Evolutionary conservation across 2,797 vertebrate genomes (phyloP).

Genomic region (Xiphorhynchus erythropygius): DNA sequence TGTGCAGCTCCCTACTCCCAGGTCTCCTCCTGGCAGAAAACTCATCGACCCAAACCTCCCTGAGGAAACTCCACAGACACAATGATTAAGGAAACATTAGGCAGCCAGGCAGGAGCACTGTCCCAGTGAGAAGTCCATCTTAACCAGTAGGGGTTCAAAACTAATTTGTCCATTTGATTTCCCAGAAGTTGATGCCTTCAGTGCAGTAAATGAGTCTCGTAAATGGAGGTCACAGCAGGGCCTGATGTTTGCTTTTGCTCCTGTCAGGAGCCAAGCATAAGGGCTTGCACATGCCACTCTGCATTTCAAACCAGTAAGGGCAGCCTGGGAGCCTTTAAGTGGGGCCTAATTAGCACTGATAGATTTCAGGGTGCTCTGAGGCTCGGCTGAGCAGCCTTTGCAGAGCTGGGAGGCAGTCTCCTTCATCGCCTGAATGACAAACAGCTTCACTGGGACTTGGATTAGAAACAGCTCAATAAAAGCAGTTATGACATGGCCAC

Average conservation of each 20-base stretch:
- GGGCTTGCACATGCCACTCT: conserved; percentile 30
- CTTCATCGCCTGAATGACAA: conserved; percentile 59
- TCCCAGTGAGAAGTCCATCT: conserved; percentile 57
- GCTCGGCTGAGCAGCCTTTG: conserved; percentile 23
- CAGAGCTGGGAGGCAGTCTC: conserved; percentile 39
- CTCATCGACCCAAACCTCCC: background rate
- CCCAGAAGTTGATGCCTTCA: conserved; percentile 52
- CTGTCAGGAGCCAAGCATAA: conserved; percentile 49
- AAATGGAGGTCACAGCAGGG: conserved; percentile 66
- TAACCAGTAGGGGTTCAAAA: conserved; percentile 50
- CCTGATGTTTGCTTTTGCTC: conserved; percentile 48
- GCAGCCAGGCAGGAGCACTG: background rate
- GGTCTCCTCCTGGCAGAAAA: background rate
- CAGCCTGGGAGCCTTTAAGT: conserved; percentile 55
- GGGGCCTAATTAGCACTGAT: conserved; percentile 65
- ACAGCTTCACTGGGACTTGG: conserved; percentile 16
- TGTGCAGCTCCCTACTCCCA: background rate
- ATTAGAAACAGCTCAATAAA: conserved; percentile 39
- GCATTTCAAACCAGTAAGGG: conserved; percentile 32
- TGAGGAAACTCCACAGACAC: background rate
- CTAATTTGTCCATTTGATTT: conserved; percentile 67
- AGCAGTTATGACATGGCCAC: conserved; percentile 57
- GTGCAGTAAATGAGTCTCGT: conserved; percentile 50
- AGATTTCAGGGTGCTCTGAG: conserved; percentile 56
- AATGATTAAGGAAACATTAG: conserved; percentile 1